Percentiles rank a stretch among this genome's conserved stretches.
These are phyloP conservation scores for Rhinogobius similis DNA, from an alignment of 2,113 vertebrate genomes.

Conservation along the genomic window DNA sequence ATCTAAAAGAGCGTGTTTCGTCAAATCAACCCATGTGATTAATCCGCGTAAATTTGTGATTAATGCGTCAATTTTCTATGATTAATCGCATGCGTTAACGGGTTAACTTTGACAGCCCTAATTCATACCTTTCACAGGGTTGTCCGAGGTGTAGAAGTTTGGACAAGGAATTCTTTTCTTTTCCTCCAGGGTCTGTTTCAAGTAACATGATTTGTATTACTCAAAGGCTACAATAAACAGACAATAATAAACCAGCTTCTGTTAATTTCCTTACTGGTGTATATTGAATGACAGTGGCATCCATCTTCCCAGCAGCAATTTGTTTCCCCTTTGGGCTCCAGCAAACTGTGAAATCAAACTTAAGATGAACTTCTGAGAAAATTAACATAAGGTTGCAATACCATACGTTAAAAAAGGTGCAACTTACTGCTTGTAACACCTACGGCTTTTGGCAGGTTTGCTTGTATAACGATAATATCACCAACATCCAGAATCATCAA, in stretches of 20 bases:
- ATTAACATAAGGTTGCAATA: not conserved
- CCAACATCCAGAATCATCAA: slow-evolving; percentile 88
- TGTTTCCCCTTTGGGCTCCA: slow-evolving; percentile 99
- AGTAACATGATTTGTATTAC: slow-evolving; percentile 11
- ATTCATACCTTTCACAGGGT: slow-evolving; percentile 89
- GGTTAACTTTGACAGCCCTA: no score
- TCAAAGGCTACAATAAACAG: not conserved
- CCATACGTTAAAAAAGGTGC: not conserved
- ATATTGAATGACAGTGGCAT: slow-evolving; percentile 92
- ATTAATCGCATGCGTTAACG: no score
- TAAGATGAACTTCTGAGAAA: not conserved
- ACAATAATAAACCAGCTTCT: not conserved
- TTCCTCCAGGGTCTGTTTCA: slow-evolving; percentile 86
- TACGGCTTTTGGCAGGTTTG: slow-evolving; percentile 77
- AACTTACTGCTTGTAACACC: slow-evolving; percentile 90
- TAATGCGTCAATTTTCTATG: no score
- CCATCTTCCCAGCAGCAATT: slow-evolving; percentile 89
- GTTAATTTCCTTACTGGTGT: slow-evolving; percentile 85
- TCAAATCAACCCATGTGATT: no score
- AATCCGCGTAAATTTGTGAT: no score
- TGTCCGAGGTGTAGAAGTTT: slow-evolving; percentile 88
- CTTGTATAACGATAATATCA: slow-evolving; percentile 79
- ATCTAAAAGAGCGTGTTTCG: no score
- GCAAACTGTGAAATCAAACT: slow-evolving; percentile 81
- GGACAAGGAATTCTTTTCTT: slow-evolving; percentile 94